These are phyloP conservation scores for Labia minor DNA, from an alignment of 2,888 invertebrate genomes.

Conservation along the genomic window DNA sequence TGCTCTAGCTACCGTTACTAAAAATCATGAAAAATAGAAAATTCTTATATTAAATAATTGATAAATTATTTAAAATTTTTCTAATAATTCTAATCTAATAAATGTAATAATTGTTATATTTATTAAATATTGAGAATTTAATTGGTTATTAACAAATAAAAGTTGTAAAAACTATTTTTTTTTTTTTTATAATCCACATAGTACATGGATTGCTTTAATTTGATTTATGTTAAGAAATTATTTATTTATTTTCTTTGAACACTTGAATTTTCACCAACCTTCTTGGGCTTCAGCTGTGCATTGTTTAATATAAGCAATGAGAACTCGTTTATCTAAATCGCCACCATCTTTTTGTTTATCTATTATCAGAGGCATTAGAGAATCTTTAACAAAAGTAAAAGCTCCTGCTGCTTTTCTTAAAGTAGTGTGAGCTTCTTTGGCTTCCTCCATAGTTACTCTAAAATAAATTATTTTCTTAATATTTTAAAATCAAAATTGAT, in stretches of 20 bases:
- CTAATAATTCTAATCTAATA: conserved; percentile 19
- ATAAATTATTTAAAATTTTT: not conserved
- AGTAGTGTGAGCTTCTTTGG: conserved; percentile 50
- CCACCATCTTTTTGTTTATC: conserved; percentile 38
- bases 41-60: not conserved
- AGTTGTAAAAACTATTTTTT: too few relatives aligned
- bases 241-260: too few relatives aligned
- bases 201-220: too few relatives aligned
- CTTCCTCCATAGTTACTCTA: conserved; percentile 45
- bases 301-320: conserved; percentile 49
- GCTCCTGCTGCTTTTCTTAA: conserved; percentile 49
- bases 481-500: not conserved
- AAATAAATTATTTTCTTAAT: conserved; percentile 8
- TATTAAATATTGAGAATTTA: too few relatives aligned
- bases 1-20: conserved; percentile 51
- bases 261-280: too few relatives aligned
- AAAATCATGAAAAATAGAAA: conserved; percentile 26
- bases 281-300: conserved; percentile 57
- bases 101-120: not conserved
- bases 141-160: too few relatives aligned
- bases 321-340: conserved; percentile 46
- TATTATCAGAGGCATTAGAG: conserved; percentile 31
- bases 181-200: too few relatives aligned
- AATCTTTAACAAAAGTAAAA: conserved; percentile 43
- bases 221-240: too few relatives aligned